These are phyloP conservation scores for Acrocephalus arundinaceus DNA, from an alignment of 2,113 vertebrate genomes.

Conservation along the genomic window DNA sequence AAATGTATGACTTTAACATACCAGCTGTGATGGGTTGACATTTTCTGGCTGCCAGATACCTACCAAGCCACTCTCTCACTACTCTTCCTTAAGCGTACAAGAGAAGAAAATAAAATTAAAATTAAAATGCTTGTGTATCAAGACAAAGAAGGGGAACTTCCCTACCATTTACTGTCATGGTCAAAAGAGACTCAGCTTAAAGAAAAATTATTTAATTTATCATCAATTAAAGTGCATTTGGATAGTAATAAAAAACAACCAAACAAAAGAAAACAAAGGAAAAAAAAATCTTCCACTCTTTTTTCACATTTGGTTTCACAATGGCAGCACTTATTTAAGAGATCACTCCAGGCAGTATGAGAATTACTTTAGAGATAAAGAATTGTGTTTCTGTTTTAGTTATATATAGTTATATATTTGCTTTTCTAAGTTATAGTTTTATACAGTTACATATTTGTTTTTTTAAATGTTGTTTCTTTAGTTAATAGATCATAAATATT, in stretches of 20 bases:
- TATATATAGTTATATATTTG: not conserved
- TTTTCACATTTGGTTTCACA: not conserved
- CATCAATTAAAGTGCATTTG: not conserved
- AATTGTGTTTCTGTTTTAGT: not conserved
- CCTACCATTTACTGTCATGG: not conserved
- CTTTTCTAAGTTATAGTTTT: not conserved
- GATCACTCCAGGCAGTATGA: not conserved
- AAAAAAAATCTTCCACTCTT: not conserved
- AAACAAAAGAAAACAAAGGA: not conserved
- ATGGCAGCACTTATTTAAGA: not conserved
- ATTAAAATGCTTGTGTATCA: not conserved
- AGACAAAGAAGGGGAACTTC: not conserved
- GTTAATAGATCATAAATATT: not conserved
- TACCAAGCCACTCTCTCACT: not conserved
- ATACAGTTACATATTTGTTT: not conserved
- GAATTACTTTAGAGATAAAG: not conserved
- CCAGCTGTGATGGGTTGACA: not conserved
- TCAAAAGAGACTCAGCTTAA: not conserved
- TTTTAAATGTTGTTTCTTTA: not conserved
- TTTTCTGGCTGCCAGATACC: not conserved
- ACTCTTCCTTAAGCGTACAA: not conserved
- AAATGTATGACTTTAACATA: not conserved
- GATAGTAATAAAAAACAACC: not conserved
- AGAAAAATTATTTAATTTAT: not conserved
- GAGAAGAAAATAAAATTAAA: not conserved